phyloP scores from a whole-genome alignment of 1,140 invertebrate species.

The Dinothrombium tinctorium region DNA sequence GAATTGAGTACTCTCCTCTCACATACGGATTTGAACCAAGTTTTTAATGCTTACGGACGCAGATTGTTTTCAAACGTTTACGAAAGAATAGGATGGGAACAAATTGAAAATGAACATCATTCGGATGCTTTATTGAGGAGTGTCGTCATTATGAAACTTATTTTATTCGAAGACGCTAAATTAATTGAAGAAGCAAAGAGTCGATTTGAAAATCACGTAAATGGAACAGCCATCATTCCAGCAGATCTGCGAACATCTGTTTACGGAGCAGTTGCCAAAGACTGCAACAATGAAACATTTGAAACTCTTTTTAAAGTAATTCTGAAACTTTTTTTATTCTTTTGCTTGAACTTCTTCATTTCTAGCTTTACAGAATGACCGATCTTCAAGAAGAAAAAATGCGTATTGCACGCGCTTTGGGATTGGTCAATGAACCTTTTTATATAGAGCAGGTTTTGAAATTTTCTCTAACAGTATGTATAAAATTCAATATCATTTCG shows the following conservation, averaged over 20 bases:
- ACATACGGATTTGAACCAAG: constrained; percentile 41
- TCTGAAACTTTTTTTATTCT: neutral
- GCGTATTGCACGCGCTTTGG: constrained; percentile 53
- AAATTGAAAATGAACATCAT: constrained; percentile 29
- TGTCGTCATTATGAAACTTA: constrained; percentile 53
- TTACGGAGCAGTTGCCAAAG: constrained; percentile 52
- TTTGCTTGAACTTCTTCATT: neutral
- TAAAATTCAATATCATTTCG: neutral
- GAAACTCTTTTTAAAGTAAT: constrained; percentile 21
- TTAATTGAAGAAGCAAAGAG: constrained; percentile 42
- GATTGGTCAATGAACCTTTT: constrained; percentile 39
- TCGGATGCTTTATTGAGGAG: constrained; percentile 57
- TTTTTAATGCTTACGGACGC: constrained; percentile 44
- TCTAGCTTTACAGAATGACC: constrained; percentile 48
- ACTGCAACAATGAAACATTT: constrained; percentile 40
- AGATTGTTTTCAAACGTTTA: constrained; percentile 42
- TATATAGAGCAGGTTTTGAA: constrained; percentile 47
- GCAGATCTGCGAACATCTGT: constrained; percentile 48
- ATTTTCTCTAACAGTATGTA: constrained; percentile 4
- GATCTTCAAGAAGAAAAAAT: constrained; percentile 73
- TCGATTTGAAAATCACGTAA: constrained; percentile 39
- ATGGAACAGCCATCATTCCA: neutral
- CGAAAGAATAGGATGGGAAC: constrained; percentile 40
- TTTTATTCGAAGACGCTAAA: constrained; percentile 45
- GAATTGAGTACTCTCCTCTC: constrained; percentile 43